A percentile compares a stretch with the other conserved stretches of the same genome.
phyloP scores from a whole-genome alignment of 2,888 invertebrate genomes.

The Lasioglossum figueresi region DNA sequence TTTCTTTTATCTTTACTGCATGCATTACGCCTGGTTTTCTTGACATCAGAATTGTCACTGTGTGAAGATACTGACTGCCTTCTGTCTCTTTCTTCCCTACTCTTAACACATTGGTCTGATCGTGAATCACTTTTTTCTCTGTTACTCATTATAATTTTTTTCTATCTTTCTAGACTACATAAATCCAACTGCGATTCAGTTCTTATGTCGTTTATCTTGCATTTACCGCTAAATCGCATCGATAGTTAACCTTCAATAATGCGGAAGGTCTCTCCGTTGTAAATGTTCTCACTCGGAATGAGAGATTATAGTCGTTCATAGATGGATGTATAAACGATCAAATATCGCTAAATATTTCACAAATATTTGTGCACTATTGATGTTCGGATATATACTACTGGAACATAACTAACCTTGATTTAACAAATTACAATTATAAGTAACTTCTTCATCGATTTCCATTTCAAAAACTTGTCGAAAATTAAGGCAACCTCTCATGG shows the following conservation, averaged over 20 bases:
- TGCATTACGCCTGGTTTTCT: slow-evolving; percentile 66
- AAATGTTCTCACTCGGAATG: slow-evolving; percentile 6
- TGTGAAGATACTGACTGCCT: slow-evolving; percentile 69
- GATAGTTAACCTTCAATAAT: slow-evolving; percentile 44
- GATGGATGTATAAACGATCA: slow-evolving; percentile 3
- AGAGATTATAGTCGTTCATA: slow-evolving; percentile 1
- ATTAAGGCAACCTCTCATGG: slow-evolving; percentile 55
- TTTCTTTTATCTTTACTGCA: slow-evolving; percentile 75
- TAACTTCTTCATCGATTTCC: slow-evolving; percentile 42
- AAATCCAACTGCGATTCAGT: slow-evolving; percentile 14
- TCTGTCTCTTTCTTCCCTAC: slow-evolving; percentile 62
- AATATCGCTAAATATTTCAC: slow-evolving; percentile 24
- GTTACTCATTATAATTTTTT: slow-evolving; percentile 68
- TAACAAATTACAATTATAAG: slow-evolving; percentile 49
- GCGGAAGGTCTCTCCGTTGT: slow-evolving; percentile 3
- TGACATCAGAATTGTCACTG: slow-evolving; percentile 62
- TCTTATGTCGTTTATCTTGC: slow-evolving; percentile 18
- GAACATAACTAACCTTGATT: slow-evolving; percentile 51
- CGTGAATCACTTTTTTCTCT: slow-evolving; percentile 65
- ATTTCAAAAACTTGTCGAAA: slow-evolving; percentile 58
- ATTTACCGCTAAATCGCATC: slow-evolving; percentile 37
- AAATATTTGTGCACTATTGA: slow-evolving; percentile 24
- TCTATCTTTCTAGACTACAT: slow-evolving; percentile 24
- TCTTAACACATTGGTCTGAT: slow-evolving; percentile 63
- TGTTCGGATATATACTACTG: slow-evolving; percentile 20